Conservation (phyloP, 2,113 vertebrate species). For the Taxidea taxus region DNA sequence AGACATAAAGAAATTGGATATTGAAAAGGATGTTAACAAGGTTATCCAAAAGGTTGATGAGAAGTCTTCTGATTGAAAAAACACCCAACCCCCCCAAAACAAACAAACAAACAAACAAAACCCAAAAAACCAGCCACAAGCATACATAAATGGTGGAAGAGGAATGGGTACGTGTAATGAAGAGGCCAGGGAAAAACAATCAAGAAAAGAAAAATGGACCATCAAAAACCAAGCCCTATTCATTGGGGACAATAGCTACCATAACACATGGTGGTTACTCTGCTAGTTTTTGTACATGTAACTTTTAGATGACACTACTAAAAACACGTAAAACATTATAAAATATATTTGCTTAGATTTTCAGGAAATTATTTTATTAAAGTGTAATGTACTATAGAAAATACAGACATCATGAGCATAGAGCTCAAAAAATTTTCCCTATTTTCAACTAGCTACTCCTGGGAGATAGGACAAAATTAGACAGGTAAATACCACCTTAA, state of each 20-base stretch:
- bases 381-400: too few relatives aligned
- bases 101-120: neutral
- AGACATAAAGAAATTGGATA: neutral
- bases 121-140: neutral
- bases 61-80: neutral
- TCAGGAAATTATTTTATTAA: too few relatives aligned
- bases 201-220: neutral
- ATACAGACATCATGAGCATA: too few relatives aligned
- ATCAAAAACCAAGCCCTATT: neutral
- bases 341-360: neutral
- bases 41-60: neutral
- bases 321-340: neutral
- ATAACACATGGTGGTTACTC: neutral
- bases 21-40: neutral
- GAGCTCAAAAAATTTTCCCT: too few relatives aligned
- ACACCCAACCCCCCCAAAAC: too few relatives aligned
- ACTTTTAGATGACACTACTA: neutral
- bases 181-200: neutral
- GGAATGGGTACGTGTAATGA: neutral
- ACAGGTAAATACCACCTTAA: neutral
- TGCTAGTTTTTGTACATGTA: neutral
- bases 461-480: constrained; percentile 21
- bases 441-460: constrained; percentile 15
- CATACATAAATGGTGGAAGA: neutral
- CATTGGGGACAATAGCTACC: neutral